Evolutionary conservation across 2,888 invertebrate species (phyloP), one percentile per base, ranked within the genome.

Genomic region (Creontiades dilutus): DNA sequence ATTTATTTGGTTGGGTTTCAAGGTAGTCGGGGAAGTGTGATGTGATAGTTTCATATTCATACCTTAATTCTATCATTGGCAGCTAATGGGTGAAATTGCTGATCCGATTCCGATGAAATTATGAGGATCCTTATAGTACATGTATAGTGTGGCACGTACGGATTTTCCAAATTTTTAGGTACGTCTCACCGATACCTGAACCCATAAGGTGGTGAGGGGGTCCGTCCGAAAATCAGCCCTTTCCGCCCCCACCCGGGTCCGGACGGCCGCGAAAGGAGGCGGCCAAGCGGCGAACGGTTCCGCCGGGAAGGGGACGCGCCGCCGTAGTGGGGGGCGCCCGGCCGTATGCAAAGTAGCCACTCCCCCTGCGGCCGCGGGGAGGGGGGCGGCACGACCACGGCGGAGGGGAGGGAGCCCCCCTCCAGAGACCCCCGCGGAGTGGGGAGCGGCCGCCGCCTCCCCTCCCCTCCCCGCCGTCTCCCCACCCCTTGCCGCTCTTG

Each of bases 341-440:
- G 14, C 11, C 13, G 86, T 28, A 88, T 88, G 87, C 87, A 88
- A 88, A 86, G 78, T 88, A 88, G 87, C 87, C 87, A 88, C 87
- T 88, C 87, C 78, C 78, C 87, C 87, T 76, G 47, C 37, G 27
- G 78, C 37, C n/a, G 61, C 16, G 81, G 81, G 81, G 81, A 48
- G 37, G 37, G 37, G 37, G 37, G 52, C 52, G 52, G 16, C 13
- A 2, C 16, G 14, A 12, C 52, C 52, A 2, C 16, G n/a, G 80
- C n/a, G 84, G 84, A 55, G 84, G 85, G 85, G 61, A 28, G 85
- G 57, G 57, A 0, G 37, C 3, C 14, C 16, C 12, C 5, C 57
- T 1, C 37, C 13, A 4, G 14, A 13, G 48, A 9, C n/a, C n/a
- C 19, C 37, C 13, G 5, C 46, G 23, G 48, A 9, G 81, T n/a